phyloP scores from a whole-genome alignment of 2,888 invertebrate species.

The Nomada ferruginata region DNA sequence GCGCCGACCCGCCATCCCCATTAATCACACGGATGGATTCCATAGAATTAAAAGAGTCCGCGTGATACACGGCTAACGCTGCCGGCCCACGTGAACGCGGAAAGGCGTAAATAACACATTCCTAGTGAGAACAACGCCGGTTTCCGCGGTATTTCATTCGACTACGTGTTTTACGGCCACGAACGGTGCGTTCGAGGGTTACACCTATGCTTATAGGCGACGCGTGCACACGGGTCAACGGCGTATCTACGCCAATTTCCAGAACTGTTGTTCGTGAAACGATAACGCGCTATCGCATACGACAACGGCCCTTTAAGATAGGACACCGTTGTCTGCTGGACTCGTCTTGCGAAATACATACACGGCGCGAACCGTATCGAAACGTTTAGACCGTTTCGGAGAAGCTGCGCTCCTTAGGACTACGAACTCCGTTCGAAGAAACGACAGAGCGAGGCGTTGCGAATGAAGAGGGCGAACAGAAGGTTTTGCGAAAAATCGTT shows the following conservation, averaged over 20 bases:
- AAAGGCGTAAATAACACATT: slow-evolving; percentile 56
- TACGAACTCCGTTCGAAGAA: not conserved
- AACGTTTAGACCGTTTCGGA: not conserved
- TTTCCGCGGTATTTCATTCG: slow-evolving; percentile 63
- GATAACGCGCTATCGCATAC: slow-evolving; percentile 64
- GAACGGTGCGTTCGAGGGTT: slow-evolving; percentile 37
- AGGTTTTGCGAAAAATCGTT: too few relatives aligned
- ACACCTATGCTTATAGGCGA: slow-evolving; percentile 49
- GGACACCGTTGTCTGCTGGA: slow-evolving; percentile 27
- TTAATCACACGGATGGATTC: slow-evolving; percentile 55
- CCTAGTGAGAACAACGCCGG: slow-evolving; percentile 38
- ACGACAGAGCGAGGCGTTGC: too few relatives aligned
- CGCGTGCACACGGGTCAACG: slow-evolving; percentile 14
- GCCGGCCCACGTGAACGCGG: slow-evolving; percentile 34
- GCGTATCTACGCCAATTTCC: slow-evolving; percentile 70
- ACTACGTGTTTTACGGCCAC: slow-evolving; percentile 39
- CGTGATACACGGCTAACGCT: slow-evolving; percentile 25
- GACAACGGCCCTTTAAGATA: slow-evolving; percentile 56
- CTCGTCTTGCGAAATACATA: slow-evolving; percentile 7
- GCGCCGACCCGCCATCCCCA: slow-evolving; percentile 24
- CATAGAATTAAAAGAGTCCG: slow-evolving; percentile 51
- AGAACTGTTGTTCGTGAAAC: slow-evolving; percentile 75
- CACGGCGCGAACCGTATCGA: too few relatives aligned
- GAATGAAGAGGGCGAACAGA: too few relatives aligned
- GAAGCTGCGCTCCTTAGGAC: not conserved